Evolutionary conservation across 1,140 invertebrate genomes (phyloP).

Genomic region (Physella acuta): DNA sequence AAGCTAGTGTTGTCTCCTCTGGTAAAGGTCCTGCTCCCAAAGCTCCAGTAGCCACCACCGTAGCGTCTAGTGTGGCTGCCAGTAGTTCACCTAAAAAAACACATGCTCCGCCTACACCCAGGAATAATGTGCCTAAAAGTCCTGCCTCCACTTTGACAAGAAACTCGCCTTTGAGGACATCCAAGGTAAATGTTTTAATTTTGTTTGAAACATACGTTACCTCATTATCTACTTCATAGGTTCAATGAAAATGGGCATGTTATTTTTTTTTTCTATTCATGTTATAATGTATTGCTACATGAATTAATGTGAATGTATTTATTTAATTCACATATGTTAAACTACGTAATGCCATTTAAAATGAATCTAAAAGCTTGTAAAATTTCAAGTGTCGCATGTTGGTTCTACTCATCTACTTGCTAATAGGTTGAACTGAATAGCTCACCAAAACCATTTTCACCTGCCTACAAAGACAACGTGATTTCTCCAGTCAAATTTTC

Average conservation of each 20-base stretch:
- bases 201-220: background rate
- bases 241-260: background rate
- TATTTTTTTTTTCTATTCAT: background rate
- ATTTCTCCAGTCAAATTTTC: slow-evolving; percentile 3
- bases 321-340: too few relatives aligned
- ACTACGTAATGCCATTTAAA: too few relatives aligned
- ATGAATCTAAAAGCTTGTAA: too few relatives aligned
- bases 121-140: slow-evolving; percentile 19
- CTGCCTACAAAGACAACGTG: background rate
- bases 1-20: background rate
- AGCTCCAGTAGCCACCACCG: background rate
- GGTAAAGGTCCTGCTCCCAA: slow-evolving; percentile 21
- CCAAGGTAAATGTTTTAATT: slow-evolving; percentile 8
- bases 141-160: slow-evolving; percentile 23
- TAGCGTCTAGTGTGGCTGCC: background rate
- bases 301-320: too few relatives aligned
- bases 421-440: slow-evolving; percentile 29
- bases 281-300: too few relatives aligned
- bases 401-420: slow-evolving; percentile 13
- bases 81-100: slow-evolving; percentile 38
- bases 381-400: too few relatives aligned
- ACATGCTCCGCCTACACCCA: slow-evolving; percentile 30
- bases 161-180: slow-evolving; percentile 20
- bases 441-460: slow-evolving; percentile 28
- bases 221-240: background rate